Base-by-base conservation (phyloP, 2,888 invertebrate species). In the Drosophila affinis region DNA sequence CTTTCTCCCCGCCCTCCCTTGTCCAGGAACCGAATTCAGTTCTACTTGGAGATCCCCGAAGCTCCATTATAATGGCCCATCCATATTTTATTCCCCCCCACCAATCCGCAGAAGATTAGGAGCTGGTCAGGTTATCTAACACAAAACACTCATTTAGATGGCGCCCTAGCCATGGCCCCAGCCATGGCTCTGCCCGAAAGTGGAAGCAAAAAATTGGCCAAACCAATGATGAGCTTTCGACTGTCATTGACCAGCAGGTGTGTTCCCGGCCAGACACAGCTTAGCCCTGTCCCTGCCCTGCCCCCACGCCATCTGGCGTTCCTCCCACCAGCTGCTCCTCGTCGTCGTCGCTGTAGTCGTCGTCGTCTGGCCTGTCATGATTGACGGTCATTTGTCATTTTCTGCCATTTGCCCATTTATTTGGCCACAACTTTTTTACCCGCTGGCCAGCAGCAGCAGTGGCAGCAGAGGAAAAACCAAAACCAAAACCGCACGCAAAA, bases 341-440 rank as follows among this genome's bases (percentile, higher is more conserved):
- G 62, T 76, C 29, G 62, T 76, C 27, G 27, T 27, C 7, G 27
- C 6, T 1, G 27, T 27, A 6, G 27, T 27, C 29, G 27, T 27
- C 64, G 60, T 60, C 70, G 87, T 77, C 85, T 83, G 83, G 81
- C 83, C 87, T 89, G 83, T 89, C 91, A 91, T 91, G 91, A 91
- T 91, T 91, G 91, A 91, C 89, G 89, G 90, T 89, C 89, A 91
- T 91, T 91, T 91, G 90, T 91, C 91, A 91, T 91, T 89, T 82
- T 87, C 82, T 79, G 76, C 77, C 83, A 77, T 83, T 81, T 78
- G 73, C 70, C 77, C 87, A 87, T 85, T 85, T 81, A 81, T 83
- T 86, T 86, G 79, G 76, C 85, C 81, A 87, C 77, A 87, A 82
- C 85, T 85, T 82, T 84, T 81, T 87, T 77, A 72, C 75, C 77